Conservation (phyloP, 1,140 invertebrate species). For the Aphidius gifuensis region DNA sequence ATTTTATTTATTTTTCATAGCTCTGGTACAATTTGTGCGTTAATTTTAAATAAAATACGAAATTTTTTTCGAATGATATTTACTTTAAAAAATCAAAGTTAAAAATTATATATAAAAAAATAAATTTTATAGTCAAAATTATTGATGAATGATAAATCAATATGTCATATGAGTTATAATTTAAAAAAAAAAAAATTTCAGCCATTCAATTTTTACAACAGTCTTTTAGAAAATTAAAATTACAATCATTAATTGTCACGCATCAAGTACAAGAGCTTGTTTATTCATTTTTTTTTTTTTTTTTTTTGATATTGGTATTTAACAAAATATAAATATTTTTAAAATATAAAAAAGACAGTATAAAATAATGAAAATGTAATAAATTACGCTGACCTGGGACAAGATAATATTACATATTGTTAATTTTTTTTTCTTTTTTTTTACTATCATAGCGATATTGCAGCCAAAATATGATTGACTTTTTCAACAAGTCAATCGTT, state of each 20-base stretch:
- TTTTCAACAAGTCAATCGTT: constrained; percentile 33
- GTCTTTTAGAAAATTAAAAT: too few species aligned
- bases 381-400: constrained; percentile 46
- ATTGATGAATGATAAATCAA: too few species aligned
- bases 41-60: neutral
- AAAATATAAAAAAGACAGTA: constrained; percentile 15
- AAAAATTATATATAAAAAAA: neutral
- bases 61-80: neutral
- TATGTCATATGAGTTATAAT: too few species aligned
- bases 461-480: constrained; percentile 31
- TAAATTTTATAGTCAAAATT: neutral
- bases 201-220: too few species aligned
- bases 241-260: too few species aligned
- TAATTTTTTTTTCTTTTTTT: constrained; percentile 9
- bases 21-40: constrained; percentile 6
- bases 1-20: neutral
- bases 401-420: too few species aligned
- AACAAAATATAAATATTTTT: neutral
- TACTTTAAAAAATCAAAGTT: neutral
- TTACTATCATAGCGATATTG: constrained; percentile 38
- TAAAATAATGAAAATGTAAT: constrained; percentile 28
- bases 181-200: too few species aligned
- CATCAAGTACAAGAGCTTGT: neutral
- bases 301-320: neutral
- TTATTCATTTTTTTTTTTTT: neutral